A percentile compares a stretch with the other conserved stretches of the same genome.
These are phyloP conservation scores for Lasius platythorax DNA, from an alignment of 2,888 invertebrate species.

Conservation along the genomic window DNA sequence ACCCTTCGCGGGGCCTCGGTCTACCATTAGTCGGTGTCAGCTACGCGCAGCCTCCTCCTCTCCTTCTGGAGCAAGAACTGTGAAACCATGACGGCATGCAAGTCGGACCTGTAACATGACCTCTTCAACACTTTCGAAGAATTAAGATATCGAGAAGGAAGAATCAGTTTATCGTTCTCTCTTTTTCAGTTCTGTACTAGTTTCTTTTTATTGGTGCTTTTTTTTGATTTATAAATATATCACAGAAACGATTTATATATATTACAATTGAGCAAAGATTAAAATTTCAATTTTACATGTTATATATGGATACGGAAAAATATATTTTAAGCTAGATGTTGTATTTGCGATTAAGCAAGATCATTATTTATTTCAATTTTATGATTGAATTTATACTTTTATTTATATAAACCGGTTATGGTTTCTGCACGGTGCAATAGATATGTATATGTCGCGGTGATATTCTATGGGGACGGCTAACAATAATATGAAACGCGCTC, in stretches of 20 bases:
- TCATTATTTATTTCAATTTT: not conserved
- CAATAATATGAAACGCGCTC: not conserved
- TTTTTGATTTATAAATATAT: slow-evolving; percentile 4
- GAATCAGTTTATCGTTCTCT: slow-evolving; percentile 79
- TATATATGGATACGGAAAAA: not conserved
- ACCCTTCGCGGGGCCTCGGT: slow-evolving; percentile 74
- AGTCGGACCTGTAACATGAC: slow-evolving; percentile 76
- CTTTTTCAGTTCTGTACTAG: slow-evolving; percentile 49
- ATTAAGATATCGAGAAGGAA: slow-evolving; percentile 82
- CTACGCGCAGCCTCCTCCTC: slow-evolving; percentile 78
- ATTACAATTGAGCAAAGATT: not conserved
- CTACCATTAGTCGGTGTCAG: slow-evolving; percentile 84
- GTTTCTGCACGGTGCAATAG: not conserved
- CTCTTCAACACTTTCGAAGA: slow-evolving; percentile 77
- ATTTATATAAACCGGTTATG: not conserved
- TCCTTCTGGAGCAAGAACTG: slow-evolving; percentile 73
- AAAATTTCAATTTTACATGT: not conserved
- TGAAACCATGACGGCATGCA: slow-evolving; percentile 78
- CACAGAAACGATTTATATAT: not conserved
- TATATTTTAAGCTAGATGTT: not conserved
- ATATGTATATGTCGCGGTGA: not conserved
- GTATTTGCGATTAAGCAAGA: not conserved
- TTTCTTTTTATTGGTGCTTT: slow-evolving; percentile 53
- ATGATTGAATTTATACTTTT: not conserved
- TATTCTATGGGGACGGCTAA: slow-evolving; percentile 15